These are phyloP conservation scores for Rhizomys pruinosus DNA, from an alignment of 2,113 vertebrate species.

Conservation along the genomic window DNA sequence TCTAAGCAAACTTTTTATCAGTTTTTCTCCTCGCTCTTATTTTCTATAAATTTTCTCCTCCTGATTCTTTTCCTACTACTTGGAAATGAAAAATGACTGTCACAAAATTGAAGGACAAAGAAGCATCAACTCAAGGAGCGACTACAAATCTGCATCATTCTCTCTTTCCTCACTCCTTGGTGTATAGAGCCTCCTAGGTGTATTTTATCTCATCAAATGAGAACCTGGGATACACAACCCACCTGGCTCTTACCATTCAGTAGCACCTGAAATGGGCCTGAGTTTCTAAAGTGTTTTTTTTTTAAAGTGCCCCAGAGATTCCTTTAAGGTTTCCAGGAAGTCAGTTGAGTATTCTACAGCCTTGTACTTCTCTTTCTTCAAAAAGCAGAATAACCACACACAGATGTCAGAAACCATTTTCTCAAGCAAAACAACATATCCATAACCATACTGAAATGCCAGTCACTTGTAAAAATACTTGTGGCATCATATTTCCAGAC, in stretches of 20 bases:
- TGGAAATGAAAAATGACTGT: not conserved
- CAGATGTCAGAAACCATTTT: not conserved
- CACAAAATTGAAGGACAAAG: not conserved
- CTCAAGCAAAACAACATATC: not conserved
- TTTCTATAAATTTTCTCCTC: not conserved
- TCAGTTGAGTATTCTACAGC: not conserved
- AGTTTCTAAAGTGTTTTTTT: not conserved
- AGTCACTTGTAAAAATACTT: constrained; percentile 35
- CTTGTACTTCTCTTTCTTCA: constrained; percentile 21
- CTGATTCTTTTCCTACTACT: not conserved
- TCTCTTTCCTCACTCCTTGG: no score
- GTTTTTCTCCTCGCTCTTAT: not conserved
- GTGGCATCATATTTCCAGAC: not conserved
- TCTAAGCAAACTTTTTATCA: not conserved
- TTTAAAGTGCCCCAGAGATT: not conserved
- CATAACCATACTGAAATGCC: not conserved
- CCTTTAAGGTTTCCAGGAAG: constrained; percentile 24
- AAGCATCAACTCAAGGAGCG: not conserved
- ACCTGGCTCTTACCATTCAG: not conserved
- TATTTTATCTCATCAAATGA: not conserved
- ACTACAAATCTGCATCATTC: not conserved
- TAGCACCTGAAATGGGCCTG: not conserved
- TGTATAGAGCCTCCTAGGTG: accelerated
- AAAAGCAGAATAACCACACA: not conserved
- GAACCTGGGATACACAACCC: no score